Base-by-base conservation (phyloP, 1,140 invertebrate genomes). In the Drosophila lini region DNA sequence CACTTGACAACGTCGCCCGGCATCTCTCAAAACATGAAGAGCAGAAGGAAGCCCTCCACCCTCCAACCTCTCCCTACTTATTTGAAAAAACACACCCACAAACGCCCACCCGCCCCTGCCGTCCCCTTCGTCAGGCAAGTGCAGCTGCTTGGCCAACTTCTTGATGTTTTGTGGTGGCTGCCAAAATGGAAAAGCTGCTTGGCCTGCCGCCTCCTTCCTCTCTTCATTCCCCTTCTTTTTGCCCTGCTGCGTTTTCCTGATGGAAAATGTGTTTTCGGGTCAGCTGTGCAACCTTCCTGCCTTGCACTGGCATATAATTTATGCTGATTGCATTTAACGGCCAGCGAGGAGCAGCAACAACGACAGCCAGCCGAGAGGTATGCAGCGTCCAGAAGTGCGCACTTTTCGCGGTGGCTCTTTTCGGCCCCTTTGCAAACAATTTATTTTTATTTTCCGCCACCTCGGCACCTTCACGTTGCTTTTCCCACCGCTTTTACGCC, bases 281-380 rank as follows among this genome's bases (percentile, higher is more conserved):
- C 84, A 89, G 85, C 85, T 89, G 80, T 74, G 83, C 47, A 77
- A 48, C 65, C 67, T 67, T 44, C 75, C 32, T 52, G 48, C 42
- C 45, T 61, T 28, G 64, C 48, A 58, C 59, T 60, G 73, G 84
- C 70, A 78, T 89, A 84, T 89, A 89, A 89, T 89, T 89, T 89
- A 89, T 89, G 84, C 81, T 89, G 85, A 89, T 89, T 89, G 84
- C 81, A 84, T 89, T 90, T 89, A 89, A 90, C 79, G 68, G 81
- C 44, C 78, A 80, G 44, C 65, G 47, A 48, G 44, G 31, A 16
- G 44, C 40, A 50, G 52, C 45, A 60, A 53, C 60, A 47, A 64
- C 62, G 19, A 53, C 22, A 57, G 36, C 50, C 25, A 44, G 47
- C 42, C 32, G 61, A 63, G 56, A 80, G 83, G 74, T 83, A 73